Evolutionary conservation across 2,797 vertebrate species (phyloP).

Genomic region (Corythornis leucogaster): DNA sequence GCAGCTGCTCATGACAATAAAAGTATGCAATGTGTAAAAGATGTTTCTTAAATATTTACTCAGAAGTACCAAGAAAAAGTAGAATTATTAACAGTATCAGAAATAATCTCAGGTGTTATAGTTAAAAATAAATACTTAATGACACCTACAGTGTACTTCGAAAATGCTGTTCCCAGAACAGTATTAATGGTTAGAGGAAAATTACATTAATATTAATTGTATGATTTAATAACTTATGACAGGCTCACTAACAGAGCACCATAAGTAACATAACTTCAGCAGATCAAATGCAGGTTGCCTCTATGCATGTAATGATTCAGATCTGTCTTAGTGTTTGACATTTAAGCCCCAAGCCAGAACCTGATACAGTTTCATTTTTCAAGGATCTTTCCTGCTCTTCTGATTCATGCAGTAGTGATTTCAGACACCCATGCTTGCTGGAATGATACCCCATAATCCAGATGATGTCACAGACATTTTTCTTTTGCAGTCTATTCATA

Average conservation of each 20-base stretch:
- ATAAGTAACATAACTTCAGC: constrained; percentile 30
- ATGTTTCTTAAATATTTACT: constrained; percentile 57
- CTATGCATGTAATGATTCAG: constrained; percentile 52
- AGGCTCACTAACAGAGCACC: neutral
- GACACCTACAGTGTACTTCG: neutral
- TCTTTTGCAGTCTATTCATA: neutral
- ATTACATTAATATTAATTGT: constrained; percentile 25
- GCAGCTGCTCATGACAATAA: constrained; percentile 41
- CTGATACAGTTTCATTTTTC: constrained; percentile 54
- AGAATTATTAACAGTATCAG: neutral
- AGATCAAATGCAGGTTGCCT: constrained; percentile 23
- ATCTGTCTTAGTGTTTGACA: constrained; percentile 61
- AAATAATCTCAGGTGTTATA: neutral
- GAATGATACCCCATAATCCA: constrained; percentile 39
- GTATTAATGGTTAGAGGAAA: neutral
- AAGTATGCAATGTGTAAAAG: constrained; percentile 63
- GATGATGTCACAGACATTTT: constrained; percentile 2
- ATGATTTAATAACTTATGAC: constrained; percentile 47
- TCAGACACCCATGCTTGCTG: constrained; percentile 41
- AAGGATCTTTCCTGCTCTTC: constrained; percentile 50
- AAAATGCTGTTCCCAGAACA: constrained; percentile 15
- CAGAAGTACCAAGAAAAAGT: neutral
- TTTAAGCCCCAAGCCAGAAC: constrained; percentile 55
- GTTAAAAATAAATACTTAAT: neutral
- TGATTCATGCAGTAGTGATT: constrained; percentile 66